These are phyloP conservation scores for Vandiemenella viatica DNA, from an alignment of 2,888 invertebrate genomes.

Conservation along the genomic window DNA sequence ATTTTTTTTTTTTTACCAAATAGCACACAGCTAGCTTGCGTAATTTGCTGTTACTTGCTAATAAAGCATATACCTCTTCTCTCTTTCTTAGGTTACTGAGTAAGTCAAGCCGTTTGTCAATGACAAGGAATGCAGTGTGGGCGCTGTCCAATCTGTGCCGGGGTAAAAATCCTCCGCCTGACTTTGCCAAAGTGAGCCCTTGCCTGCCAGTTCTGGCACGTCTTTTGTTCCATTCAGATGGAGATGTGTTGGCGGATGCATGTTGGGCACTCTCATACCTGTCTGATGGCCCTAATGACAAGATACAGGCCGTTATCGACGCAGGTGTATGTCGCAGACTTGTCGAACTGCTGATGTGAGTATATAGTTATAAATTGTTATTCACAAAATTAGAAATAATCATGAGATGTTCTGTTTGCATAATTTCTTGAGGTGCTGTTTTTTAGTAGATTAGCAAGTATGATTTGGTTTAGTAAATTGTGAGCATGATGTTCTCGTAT, in stretches of 20 bases:
- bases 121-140: conserved; percentile 97
- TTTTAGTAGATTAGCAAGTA: too few relatives aligned
- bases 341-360: conserved; percentile 48
- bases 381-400: neutral
- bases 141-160: conserved; percentile 92
- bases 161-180: conserved; percentile 91
- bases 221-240: conserved; percentile 71
- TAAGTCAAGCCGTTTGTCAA: conserved; percentile 64
- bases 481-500: too few relatives aligned
- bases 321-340: conserved; percentile 80
- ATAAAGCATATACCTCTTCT: too few relatives aligned
- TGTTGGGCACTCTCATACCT: conserved; percentile 96
- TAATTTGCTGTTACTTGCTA: too few relatives aligned
- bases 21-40: too few relatives aligned
- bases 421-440: too few relatives aligned
- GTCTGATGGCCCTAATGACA: conserved; percentile 92
- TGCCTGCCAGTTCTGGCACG: conserved; percentile 78
- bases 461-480: too few relatives aligned
- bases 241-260: conserved; percentile 82
- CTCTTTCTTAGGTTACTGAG: conserved; percentile 73
- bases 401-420: neutral
- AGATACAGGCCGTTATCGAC: conserved; percentile 93
- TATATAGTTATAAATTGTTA: conserved; percentile 11
- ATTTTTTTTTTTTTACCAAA: too few relatives aligned
- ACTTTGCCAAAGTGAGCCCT: conserved; percentile 65